Percentiles rank a stretch among this genome's conserved stretches.
phyloP scores from a whole-genome alignment of 92 coral and sea anemone species.

The Umimayanthus chanpuru region DNA sequence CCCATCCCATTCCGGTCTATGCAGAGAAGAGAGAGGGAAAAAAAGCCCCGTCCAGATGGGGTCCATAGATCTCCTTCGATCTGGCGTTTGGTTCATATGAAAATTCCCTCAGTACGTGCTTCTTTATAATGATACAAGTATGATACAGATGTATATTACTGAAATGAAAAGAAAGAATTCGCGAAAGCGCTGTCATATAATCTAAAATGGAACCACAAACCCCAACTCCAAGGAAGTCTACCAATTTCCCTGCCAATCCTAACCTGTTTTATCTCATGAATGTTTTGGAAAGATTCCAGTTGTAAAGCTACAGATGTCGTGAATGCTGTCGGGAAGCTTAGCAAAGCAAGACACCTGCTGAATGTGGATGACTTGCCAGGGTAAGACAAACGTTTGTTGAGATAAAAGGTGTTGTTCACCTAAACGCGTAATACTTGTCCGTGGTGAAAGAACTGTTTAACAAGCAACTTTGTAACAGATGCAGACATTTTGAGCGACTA shows the following conservation, averaged over 20 bases:
- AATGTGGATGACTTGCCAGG: constrained; percentile 90
- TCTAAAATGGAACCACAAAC: no score
- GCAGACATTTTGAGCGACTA: no score
- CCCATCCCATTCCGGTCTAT: no score
- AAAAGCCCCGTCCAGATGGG: no score
- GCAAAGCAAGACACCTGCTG: constrained; percentile 88
- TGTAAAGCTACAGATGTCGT: constrained; percentile 88
- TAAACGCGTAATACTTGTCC: not conserved
- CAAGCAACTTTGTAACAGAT: not conserved
- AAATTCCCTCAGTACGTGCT: no score
- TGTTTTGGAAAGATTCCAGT: constrained; percentile 63
- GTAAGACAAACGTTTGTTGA: constrained; percentile 49
- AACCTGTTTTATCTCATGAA: not conserved
- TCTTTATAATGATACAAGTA: constrained; percentile 41
- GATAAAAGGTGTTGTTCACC: not conserved
- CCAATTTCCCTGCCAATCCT: not conserved
- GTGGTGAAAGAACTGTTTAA: not conserved
- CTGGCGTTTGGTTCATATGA: no score
- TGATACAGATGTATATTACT: not conserved
- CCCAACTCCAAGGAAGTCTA: not conserved
- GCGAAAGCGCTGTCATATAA: no score
- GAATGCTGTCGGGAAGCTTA: constrained; percentile 92
- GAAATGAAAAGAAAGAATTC: no score
- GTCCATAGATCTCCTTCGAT: no score
- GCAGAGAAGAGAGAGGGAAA: no score